Conservation (phyloP, 2,113 vertebrate genomes). For the Sturnus vulgaris region DNA sequence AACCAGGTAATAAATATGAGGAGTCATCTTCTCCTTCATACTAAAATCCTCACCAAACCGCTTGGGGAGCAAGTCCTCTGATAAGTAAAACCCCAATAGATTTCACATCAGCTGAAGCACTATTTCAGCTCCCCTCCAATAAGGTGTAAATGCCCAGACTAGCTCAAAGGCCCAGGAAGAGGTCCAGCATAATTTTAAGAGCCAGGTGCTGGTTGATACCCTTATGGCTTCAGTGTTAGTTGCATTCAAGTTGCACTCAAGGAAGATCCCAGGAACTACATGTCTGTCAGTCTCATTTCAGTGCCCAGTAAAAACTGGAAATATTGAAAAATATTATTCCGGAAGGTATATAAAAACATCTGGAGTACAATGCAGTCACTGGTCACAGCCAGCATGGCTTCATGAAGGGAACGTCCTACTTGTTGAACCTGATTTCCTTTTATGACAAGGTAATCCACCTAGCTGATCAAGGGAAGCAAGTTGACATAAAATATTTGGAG, state of each 20-base stretch:
- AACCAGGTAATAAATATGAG: neutral
- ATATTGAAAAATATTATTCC: neutral
- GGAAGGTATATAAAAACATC: neutral
- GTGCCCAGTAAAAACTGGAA: neutral
- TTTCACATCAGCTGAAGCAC: neutral
- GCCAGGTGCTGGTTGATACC: slow-evolving; percentile 52
- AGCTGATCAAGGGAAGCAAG: neutral
- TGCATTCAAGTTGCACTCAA: slow-evolving; percentile 32
- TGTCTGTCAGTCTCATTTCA: neutral
- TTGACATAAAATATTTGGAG: neutral
- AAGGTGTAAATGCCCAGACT: neutral
- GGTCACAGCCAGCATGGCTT: neutral
- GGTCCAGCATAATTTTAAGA: neutral
- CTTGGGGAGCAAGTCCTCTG: neutral
- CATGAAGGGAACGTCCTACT: neutral
- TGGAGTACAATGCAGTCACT: neutral
- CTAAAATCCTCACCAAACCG: neutral
- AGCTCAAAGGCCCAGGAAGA: neutral
- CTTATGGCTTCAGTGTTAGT: slow-evolving; percentile 69
- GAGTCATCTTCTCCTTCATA: neutral
- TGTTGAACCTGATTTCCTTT: neutral
- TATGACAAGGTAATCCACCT: neutral
- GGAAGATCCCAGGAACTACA: neutral
- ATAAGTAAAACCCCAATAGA: neutral
- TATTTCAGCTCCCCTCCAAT: neutral